Percentiles rank a stretch among this genome's conserved stretches.
Conservation (phyloP, 2,797 vertebrate genomes). For the Gallirallus australis region DNA sequence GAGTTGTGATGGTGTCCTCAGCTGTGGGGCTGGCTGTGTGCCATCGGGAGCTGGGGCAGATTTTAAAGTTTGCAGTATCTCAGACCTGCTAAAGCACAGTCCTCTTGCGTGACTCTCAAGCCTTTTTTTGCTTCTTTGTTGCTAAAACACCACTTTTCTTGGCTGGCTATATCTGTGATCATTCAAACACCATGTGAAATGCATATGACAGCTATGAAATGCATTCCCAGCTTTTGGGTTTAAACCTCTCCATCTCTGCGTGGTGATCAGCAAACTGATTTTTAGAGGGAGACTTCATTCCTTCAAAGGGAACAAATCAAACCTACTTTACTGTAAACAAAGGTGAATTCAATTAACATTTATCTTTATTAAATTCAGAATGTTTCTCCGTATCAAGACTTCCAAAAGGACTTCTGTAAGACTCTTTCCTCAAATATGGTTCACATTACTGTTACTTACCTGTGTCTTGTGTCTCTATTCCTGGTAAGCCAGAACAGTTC, state of each 20-base stretch:
- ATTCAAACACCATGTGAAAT: background rate
- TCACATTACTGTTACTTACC: slow-evolving; percentile 80
- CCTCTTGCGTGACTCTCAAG: background rate
- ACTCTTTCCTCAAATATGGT: fast-evolving
- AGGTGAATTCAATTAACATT: slow-evolving; percentile 7
- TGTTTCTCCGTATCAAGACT: background rate
- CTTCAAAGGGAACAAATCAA: background rate
- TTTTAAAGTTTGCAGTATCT: background rate
- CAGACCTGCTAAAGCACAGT: background rate
- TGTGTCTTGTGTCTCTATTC: slow-evolving; percentile 98
- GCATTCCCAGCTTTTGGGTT: background rate
- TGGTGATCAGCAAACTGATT: background rate
- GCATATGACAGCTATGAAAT: background rate
- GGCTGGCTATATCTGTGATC: background rate
- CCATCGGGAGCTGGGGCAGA: background rate
- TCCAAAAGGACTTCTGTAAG: background rate
- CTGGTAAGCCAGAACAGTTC: slow-evolving; percentile 79
- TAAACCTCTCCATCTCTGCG: background rate
- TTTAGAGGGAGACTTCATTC: background rate
- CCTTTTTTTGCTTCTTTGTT: background rate
- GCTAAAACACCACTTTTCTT: background rate
- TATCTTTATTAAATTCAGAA: background rate
- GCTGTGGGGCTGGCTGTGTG: background rate
- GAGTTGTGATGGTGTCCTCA: background rate
- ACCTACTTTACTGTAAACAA: background rate